Evolutionary conservation across 2,888 invertebrate species (phyloP).

Genomic region (Yponomeuta sedellus): DNA sequence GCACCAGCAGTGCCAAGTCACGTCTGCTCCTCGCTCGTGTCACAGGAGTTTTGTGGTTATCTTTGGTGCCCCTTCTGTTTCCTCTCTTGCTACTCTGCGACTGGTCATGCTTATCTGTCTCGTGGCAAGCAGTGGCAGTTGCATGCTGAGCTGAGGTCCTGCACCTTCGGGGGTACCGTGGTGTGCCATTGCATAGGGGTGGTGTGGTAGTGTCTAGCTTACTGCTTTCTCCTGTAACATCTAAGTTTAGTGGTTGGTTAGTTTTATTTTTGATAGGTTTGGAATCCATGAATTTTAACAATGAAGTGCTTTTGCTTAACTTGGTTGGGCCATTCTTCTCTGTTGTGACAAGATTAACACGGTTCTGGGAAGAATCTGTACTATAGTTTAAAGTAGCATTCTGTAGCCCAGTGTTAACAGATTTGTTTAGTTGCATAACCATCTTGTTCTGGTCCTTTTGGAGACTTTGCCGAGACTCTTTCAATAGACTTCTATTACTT

Average conservation of each 20-base stretch:
- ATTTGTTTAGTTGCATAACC: conserved; percentile 44
- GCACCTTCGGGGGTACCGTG: conserved; percentile 51
- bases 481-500: conserved; percentile 42
- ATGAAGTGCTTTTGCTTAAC: conserved; percentile 47
- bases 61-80: not conserved
- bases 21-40: conserved; percentile 1
- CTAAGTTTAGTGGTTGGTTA: conserved; percentile 6
- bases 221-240: conserved; percentile 2
- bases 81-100: not conserved
- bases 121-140: not conserved
- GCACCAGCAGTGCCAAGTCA: conserved; percentile 48
- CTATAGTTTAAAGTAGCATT: conserved; percentile 45
- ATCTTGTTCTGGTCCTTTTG: conserved; percentile 33
- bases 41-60: not conserved
- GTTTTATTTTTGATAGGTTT: conserved; percentile 32
- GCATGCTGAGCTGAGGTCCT: conserved; percentile 23
- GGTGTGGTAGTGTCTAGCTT: conserved; percentile 41
- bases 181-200: conserved; percentile 42
- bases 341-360: conserved; percentile 50
- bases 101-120: not conserved
- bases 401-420: conserved; percentile 40
- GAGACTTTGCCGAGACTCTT: conserved; percentile 36
- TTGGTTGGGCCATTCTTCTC: conserved; percentile 37
- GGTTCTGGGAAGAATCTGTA: conserved; percentile 58
- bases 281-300: conserved; percentile 50